Percentiles rank a stretch among this genome's conserved stretches.
These are phyloP conservation scores for Pavo muticus DNA, from an alignment of 2,113 vertebrate genomes.

Conservation along the genomic window DNA sequence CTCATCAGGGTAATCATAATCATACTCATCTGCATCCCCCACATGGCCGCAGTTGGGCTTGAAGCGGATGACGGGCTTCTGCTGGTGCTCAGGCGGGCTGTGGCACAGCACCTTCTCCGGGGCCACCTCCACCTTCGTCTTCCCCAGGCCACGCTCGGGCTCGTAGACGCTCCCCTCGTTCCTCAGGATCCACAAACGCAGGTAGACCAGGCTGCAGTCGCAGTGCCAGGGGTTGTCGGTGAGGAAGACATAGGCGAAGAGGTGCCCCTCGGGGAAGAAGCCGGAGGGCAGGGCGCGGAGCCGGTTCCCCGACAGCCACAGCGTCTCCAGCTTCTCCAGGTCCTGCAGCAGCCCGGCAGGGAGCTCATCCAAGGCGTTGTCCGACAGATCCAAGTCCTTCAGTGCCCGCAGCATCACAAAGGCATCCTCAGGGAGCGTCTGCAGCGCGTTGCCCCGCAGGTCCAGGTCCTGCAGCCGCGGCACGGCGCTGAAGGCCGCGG, in stretches of 20 bases:
- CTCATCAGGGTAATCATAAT: fast-evolving
- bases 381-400: not conserved
- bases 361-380: not conserved
- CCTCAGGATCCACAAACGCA: constrained; percentile 35
- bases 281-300: not conserved
- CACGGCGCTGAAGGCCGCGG: not conserved
- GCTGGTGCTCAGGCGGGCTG: not conserved
- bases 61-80: not conserved
- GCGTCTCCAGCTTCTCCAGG: not conserved
- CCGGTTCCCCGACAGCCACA: not conserved
- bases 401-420: not conserved
- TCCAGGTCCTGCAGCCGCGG: not conserved
- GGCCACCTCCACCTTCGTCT: constrained; percentile 7
- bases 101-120: constrained; percentile 27
- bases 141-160: not conserved
- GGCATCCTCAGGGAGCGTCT: not conserved
- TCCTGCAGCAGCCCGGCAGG: not conserved
- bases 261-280: not conserved
- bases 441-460: not conserved
- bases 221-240: not conserved
- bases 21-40: not conserved
- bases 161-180: constrained; percentile 4
- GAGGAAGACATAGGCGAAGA: not conserved
- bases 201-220: constrained; percentile 2
- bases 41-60: not conserved